These are phyloP conservation scores for Brachionus calyciflorus DNA, from an alignment of 1,140 invertebrate species.

Conservation along the genomic window DNA sequence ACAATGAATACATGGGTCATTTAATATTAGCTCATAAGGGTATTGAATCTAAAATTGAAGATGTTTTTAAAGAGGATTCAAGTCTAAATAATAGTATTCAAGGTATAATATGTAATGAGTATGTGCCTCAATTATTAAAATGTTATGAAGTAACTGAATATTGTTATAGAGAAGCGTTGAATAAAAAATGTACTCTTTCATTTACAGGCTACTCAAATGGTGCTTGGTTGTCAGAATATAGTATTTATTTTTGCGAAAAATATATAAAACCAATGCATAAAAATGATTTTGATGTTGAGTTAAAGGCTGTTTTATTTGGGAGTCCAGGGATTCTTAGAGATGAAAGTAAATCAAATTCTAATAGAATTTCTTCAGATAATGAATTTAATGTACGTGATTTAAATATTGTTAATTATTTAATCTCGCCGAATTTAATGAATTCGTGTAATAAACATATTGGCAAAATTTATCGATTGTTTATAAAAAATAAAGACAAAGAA, in stretches of 20 bases:
- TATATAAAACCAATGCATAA: not conserved
- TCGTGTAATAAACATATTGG: not conserved
- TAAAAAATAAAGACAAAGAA: not conserved
- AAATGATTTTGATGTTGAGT: not conserved
- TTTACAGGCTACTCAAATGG: not conserved
- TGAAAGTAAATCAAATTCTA: not conserved
- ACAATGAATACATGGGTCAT: not conserved
- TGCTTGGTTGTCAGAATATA: not conserved
- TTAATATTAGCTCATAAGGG: not conserved
- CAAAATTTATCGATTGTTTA: not conserved
- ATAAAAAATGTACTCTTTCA: not conserved
- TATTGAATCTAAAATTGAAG: not conserved
- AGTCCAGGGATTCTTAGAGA: not conserved
- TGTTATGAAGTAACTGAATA: constrained; percentile 14
- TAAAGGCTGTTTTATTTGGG: constrained; percentile 2
- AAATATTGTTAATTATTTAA: not conserved
- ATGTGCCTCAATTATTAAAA: not conserved
- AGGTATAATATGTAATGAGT: not conserved
- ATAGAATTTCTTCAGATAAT: not conserved
- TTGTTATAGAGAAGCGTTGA: not conserved
- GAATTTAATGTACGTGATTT: not conserved
- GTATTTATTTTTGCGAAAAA: constrained; percentile 33
- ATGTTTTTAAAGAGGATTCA: not conserved
- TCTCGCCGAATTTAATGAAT: constrained; percentile 14
- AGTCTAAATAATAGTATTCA: not conserved